phyloP scores from a whole-genome alignment of 2,888 invertebrate genomes.

The Cephus runcator region DNA sequence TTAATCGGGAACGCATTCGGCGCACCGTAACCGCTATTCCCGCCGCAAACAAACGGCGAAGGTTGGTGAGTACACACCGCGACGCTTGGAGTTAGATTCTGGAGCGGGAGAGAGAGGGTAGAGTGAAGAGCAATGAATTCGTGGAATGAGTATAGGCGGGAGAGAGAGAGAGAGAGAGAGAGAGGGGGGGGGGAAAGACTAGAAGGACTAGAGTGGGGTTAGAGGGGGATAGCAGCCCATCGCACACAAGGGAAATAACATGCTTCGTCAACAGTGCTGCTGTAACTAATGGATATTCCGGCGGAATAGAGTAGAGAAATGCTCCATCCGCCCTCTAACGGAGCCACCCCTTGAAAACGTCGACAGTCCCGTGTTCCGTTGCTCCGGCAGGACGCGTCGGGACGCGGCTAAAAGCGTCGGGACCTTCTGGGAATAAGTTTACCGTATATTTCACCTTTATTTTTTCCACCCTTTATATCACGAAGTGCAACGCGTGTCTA shows the following conservation, averaged over 20 bases:
- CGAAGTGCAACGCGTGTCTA: background rate
- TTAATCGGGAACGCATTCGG: constrained; percentile 30
- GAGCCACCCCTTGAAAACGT: constrained; percentile 20
- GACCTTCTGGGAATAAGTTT: background rate
- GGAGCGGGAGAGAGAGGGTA: background rate
- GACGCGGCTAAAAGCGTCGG: background rate
- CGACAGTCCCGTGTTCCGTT: background rate
- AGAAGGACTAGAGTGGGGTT: constrained; percentile 19
- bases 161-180: constrained; percentile 18
- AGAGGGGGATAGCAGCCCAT: constrained; percentile 26
- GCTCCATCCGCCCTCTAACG: constrained; percentile 46
- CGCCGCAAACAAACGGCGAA: constrained; percentile 39
- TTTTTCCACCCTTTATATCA: background rate
- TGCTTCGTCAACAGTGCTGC: constrained; percentile 65
- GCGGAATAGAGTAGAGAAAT: constrained; percentile 56
- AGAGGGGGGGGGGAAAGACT: constrained; percentile 22
- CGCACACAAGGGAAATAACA: constrained; percentile 65
- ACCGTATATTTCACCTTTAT: background rate
- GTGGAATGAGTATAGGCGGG: background rate
- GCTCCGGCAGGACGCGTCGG: background rate
- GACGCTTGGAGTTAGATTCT: constrained; percentile 22
- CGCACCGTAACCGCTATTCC: constrained; percentile 29
- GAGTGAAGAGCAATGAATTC: background rate
- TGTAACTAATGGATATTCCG: constrained; percentile 65
- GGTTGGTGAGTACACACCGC: constrained; percentile 28